Evolutionary conservation across 2,888 invertebrate species (phyloP).

Genomic region (Falcaria lacertinaria): DNA sequence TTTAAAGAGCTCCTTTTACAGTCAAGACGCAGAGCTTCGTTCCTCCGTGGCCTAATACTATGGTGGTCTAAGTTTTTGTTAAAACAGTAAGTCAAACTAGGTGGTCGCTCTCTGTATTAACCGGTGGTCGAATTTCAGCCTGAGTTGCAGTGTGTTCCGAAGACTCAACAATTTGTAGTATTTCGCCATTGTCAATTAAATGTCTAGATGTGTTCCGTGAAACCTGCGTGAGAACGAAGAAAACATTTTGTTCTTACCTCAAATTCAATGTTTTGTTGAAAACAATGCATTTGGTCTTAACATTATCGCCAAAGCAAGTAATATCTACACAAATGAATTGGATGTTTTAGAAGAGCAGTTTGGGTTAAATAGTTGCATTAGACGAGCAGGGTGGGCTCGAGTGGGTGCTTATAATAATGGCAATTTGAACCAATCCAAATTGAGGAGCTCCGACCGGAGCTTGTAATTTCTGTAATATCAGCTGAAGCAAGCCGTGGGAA

Average conservation of each 20-base stretch:
- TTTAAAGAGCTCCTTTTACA: neutral
- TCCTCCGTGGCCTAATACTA: conserved; percentile 10
- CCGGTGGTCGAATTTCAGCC: conserved; percentile 16
- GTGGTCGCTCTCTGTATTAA: conserved; percentile 26
- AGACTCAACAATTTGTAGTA: conserved; percentile 33
- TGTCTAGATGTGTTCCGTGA: conserved; percentile 22
- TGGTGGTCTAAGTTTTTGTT: conserved; percentile 40
- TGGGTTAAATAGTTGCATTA: conserved; percentile 24
- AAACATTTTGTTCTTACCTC: neutral
- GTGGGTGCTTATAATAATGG: conserved; percentile 48
- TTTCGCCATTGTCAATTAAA: conserved; percentile 25
- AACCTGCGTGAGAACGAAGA: conserved; percentile 11
- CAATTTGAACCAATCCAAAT: conserved; percentile 45
- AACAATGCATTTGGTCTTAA: neutral
- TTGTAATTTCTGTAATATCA: conserved; percentile 30
- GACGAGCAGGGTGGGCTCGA: conserved; percentile 41
- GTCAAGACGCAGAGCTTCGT: neutral
- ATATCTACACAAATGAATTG: neutral
- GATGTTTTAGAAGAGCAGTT: neutral
- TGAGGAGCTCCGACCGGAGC: conserved; percentile 39
- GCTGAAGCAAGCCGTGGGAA: neutral
- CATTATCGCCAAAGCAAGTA: neutral
- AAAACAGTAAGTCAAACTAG: conserved; percentile 30
- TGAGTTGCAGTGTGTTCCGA: conserved; percentile 22
- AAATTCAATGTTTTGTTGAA: neutral